Evolutionary conservation across 1,140 invertebrate species (phyloP).

Genomic region (Mycetomoellerius zeteki): DNA sequence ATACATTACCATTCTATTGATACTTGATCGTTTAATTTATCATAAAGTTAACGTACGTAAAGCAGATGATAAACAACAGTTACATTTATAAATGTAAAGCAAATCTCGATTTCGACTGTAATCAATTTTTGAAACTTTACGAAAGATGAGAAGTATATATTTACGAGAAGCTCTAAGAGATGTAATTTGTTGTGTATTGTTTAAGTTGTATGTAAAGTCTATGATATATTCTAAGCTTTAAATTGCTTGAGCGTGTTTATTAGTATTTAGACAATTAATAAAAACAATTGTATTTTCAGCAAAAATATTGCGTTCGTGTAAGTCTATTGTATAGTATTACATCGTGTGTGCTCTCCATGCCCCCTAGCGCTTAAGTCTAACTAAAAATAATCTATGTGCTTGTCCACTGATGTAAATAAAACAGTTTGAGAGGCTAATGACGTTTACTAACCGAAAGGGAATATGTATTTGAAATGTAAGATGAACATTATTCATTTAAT

Average conservation of each 20-base stretch:
- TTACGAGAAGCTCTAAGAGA: background rate
- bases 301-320: constrained; percentile 86
- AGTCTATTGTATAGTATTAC: constrained; percentile 78
- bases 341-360: constrained; percentile 57
- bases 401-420: constrained; percentile 64
- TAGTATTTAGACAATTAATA: constrained; percentile 65
- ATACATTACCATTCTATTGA: background rate
- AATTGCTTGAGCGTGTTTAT: constrained; percentile 14
- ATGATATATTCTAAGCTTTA: constrained; percentile 16
- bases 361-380: constrained; percentile 52
- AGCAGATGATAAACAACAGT: background rate
- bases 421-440: constrained; percentile 60
- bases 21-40: background rate
- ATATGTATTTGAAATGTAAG: constrained; percentile 65
- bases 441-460: constrained; percentile 69
- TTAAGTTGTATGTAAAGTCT: constrained; percentile 2
- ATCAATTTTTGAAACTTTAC: background rate
- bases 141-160: background rate
- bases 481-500: constrained; percentile 56
- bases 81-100: background rate
- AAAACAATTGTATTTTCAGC: constrained; percentile 84
- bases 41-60: background rate
- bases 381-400: constrained; percentile 66
- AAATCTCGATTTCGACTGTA: background rate
- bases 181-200: too few relatives aligned